Percentiles rank a stretch among this genome's conserved stretches.
phyloP scores from a whole-genome alignment of 2,797 vertebrate genomes.

The Hephaestus fuliginosus region DNA sequence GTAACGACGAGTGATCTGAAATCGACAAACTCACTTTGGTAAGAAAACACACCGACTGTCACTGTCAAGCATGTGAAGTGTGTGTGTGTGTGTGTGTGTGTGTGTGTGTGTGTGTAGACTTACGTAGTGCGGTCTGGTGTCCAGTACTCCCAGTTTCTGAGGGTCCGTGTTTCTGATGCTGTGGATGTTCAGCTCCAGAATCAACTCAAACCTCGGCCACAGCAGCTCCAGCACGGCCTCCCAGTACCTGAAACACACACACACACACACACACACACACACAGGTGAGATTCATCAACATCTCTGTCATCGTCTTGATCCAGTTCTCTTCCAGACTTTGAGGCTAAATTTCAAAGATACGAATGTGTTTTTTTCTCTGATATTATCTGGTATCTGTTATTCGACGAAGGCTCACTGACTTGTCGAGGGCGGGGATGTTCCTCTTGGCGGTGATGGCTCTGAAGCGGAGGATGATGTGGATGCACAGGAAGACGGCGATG shows the following conservation, averaged over 20 bases:
- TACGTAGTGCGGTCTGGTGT: slow-evolving; percentile 94
- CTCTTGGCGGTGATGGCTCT: slow-evolving; percentile 90
- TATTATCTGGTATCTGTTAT: too few species aligned
- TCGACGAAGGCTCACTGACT: slow-evolving; percentile 77
- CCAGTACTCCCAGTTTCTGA: slow-evolving; percentile 91
- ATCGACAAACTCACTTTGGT: slow-evolving; percentile 8
- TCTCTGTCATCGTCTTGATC: too few species aligned
- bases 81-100: slow-evolving; percentile 5
- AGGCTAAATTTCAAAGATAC: too few species aligned
- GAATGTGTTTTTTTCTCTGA: too few species aligned
- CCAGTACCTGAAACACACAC: slow-evolving; percentile 89
- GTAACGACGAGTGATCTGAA: slow-evolving; percentile 93
- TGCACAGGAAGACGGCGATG: slow-evolving; percentile 94
- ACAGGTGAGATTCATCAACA: slow-evolving; percentile 5
- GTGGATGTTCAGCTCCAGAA: slow-evolving; percentile 95
- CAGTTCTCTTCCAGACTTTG: too few species aligned
- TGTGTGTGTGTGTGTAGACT: slow-evolving; percentile 49
- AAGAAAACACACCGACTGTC: too few species aligned
- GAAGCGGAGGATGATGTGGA: slow-evolving; percentile 94
- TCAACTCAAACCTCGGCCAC: slow-evolving; percentile 93
- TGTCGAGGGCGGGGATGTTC: slow-evolving; percentile 92
- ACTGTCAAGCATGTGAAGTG: background rate
- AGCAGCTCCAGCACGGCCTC: slow-evolving; percentile 91
- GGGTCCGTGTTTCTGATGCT: slow-evolving; percentile 95
- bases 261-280: slow-evolving; percentile 7